phyloP scores from a whole-genome alignment of 1,140 invertebrate species.

The Propsilocerus akamusi region DNA sequence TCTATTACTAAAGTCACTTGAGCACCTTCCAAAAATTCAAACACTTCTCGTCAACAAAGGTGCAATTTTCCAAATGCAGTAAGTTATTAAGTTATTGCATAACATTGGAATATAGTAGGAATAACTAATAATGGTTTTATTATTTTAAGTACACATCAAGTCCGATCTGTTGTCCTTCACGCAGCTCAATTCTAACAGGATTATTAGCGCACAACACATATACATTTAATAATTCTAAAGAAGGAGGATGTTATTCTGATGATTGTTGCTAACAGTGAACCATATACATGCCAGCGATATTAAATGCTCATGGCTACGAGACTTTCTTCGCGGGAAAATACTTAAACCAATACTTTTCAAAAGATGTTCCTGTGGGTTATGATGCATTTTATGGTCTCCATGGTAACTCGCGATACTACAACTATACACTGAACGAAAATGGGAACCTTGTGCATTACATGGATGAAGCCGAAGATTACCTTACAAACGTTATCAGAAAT shows the following conservation, averaged over 20 bases:
- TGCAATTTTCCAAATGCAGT: conserved; percentile 52
- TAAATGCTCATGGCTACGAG: conserved; percentile 42
- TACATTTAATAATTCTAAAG: conserved; percentile 55
- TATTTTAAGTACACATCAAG: conserved; percentile 48
- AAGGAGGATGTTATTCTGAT: conserved; percentile 51
- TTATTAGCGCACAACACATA: conserved; percentile 67
- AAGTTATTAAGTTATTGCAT: conserved; percentile 23
- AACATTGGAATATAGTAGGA: background rate
- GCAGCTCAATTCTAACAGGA: conserved; percentile 70
- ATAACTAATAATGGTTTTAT: conserved; percentile 1
- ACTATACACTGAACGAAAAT: conserved; percentile 74
- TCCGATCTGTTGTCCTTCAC: conserved; percentile 76
- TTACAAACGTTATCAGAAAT: conserved; percentile 51
- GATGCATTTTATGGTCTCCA: conserved; percentile 58
- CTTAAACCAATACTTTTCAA: conserved; percentile 58
- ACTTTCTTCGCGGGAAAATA: conserved; percentile 81
- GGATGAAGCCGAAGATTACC: conserved; percentile 38
- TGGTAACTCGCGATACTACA: conserved; percentile 75
- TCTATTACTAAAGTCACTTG: conserved; percentile 50
- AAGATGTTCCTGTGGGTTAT: conserved; percentile 62
- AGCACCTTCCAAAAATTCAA: conserved; percentile 40
- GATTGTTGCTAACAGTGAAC: conserved; percentile 42
- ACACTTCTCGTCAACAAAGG: conserved; percentile 41
- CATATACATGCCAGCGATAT: conserved; percentile 37
- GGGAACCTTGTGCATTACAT: conserved; percentile 38